Conservation (phyloP, 2,888 invertebrate species). For the Physocephala rufipes region DNA sequence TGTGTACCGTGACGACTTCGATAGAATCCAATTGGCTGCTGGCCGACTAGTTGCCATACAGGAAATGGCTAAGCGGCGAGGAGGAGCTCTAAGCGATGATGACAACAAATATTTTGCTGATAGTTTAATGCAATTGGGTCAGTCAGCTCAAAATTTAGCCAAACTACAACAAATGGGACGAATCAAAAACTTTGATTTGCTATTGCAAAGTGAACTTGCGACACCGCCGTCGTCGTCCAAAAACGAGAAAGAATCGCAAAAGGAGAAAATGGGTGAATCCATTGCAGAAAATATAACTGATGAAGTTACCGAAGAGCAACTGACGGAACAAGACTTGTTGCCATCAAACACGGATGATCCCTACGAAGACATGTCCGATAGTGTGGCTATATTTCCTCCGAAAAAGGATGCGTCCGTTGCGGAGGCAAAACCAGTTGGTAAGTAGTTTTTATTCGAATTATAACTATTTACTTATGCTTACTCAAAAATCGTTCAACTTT, state of each 20-base stretch:
- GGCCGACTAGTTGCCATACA: conserved; percentile 71
- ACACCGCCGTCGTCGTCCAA: conserved; percentile 45
- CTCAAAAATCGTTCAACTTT: neutral
- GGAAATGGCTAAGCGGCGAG: conserved; percentile 71
- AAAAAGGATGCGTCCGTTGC: conserved; percentile 74
- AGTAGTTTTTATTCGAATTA: conserved; percentile 49
- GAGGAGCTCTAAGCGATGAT: conserved; percentile 69
- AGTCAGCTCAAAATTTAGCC: conserved; percentile 70
- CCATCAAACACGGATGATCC: conserved; percentile 59
- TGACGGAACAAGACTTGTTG: conserved; percentile 57
- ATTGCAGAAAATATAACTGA: conserved; percentile 46
- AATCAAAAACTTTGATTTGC: conserved; percentile 68
- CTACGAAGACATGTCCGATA: conserved; percentile 62
- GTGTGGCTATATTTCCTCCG: conserved; percentile 68
- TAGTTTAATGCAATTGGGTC: conserved; percentile 69
- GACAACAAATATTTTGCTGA: conserved; percentile 71
- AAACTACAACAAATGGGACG: conserved; percentile 68
- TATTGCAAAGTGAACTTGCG: conserved; percentile 58
- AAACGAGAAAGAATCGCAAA: conserved; percentile 47
- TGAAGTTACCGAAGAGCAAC: conserved; percentile 56
- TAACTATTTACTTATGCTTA: too few species aligned
- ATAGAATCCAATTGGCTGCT: conserved; percentile 70
- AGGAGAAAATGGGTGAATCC: neutral
- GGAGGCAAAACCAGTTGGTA: conserved; percentile 79
- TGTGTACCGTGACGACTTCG: conserved; percentile 69